A percentile compares a stretch with the other conserved stretches of the same genome.
Evolutionary conservation across 2,113 vertebrate genomes (phyloP).

Genomic region (Glaucomys volans): DNA sequence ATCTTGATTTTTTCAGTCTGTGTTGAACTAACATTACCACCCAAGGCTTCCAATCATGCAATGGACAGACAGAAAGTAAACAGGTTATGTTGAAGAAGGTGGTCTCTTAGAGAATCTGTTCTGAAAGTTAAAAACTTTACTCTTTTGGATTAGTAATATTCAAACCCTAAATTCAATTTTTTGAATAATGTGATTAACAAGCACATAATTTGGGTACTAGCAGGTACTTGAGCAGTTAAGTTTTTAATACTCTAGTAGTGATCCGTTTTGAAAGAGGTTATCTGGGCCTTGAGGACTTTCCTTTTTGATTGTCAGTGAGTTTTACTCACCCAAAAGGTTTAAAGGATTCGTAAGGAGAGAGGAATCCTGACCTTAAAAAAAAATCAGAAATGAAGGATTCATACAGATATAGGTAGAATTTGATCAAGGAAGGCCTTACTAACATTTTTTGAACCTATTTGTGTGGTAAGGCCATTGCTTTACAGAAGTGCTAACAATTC

Average conservation of each 20-base stretch:
- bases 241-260: not conserved
- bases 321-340: conserved; percentile 39
- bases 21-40: not conserved
- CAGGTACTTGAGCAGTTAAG: not conserved
- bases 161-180: not conserved
- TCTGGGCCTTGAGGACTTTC: conserved; percentile 25
- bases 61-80: not conserved
- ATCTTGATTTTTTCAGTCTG: conserved; percentile 16
- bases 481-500: not conserved
- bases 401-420: not conserved
- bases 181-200: not conserved
- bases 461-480: not conserved
- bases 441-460: not conserved
- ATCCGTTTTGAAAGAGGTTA: conserved; percentile 35
- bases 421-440: conserved; percentile 1
- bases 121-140: conserved; percentile 14
- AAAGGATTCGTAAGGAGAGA: conserved; percentile 42
- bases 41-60: not conserved
- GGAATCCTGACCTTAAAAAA: not conserved
- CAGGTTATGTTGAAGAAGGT: not conserved
- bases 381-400: conserved; percentile 23
- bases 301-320: conserved; percentile 7
- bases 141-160: conserved; percentile 30
- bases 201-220: conserved; percentile 1
- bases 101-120: not conserved